Evolutionary conservation across 1,140 invertebrate species (phyloP).

Genomic region (Nasonia vitripennis): DNA sequence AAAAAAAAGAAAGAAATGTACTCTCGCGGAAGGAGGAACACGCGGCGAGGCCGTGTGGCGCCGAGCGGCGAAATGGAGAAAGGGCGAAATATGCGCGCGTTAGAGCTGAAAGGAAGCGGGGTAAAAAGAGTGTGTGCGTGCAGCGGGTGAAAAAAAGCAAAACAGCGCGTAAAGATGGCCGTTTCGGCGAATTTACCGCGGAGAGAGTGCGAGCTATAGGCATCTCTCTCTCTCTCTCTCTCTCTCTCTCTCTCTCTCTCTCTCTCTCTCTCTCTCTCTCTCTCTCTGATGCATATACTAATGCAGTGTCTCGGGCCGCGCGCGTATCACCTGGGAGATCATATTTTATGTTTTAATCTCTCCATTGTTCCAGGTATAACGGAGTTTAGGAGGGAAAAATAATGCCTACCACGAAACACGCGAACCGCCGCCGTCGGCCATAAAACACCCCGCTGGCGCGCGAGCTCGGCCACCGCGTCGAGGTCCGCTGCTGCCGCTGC

Average conservation of each 20-base stretch:
- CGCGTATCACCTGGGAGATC: constrained; percentile 60
- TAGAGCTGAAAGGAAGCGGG: not conserved
- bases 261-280: too few species aligned
- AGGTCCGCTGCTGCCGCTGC: not conserved
- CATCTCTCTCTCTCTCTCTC: not conserved
- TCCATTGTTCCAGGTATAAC: constrained; percentile 75
- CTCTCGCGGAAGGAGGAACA: not conserved
- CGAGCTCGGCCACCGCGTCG: constrained; percentile 1
- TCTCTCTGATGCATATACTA: constrained; percentile 22
- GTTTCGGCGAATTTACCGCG: constrained; percentile 48
- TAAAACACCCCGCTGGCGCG: constrained; percentile 38
- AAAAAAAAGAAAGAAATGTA: not conserved
- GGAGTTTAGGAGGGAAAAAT: constrained; percentile 72
- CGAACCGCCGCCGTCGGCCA: constrained; percentile 68
- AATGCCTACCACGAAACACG: constrained; percentile 74
- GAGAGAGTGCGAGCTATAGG: not conserved
- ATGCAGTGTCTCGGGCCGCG: constrained; percentile 48
- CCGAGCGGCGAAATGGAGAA: constrained; percentile 8
- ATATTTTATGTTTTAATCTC: constrained; percentile 76
- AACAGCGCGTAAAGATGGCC: constrained; percentile 39
- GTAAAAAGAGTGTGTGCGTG: not conserved
- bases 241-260: not conserved
- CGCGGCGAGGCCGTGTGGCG: not conserved
- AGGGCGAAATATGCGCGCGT: not conserved
- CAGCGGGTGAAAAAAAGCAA: not conserved